Conservation (phyloP, 35 echinoderm and acorn worm species). For the Strongylocentrotus purpuratus region DNA sequence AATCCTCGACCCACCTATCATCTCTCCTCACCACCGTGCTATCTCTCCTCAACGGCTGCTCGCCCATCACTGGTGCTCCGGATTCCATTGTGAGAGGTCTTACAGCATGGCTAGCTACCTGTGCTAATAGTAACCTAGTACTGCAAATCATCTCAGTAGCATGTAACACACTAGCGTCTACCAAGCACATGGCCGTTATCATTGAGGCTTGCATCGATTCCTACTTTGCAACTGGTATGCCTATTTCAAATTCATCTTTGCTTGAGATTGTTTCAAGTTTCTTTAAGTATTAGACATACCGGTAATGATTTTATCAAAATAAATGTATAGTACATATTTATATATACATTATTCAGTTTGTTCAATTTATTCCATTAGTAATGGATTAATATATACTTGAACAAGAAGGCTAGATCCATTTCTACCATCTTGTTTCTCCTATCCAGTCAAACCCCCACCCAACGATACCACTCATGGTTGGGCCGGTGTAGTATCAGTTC, state of each 20-base stretch:
- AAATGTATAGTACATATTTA: too few species aligned
- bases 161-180: conserved; percentile 84
- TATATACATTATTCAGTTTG: too few species aligned
- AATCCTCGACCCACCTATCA: conserved; percentile 47
- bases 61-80: conserved; percentile 68
- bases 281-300: too few species aligned
- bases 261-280: too few species aligned
- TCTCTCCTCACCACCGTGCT: conserved; percentile 70
- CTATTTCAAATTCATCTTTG: too few species aligned
- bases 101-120: conserved; percentile 61
- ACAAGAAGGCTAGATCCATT: too few species aligned
- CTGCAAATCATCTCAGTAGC: conserved; percentile 76
- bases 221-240: conserved; percentile 84
- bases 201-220: conserved; percentile 84
- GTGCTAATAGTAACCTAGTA: conserved; percentile 58
- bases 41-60: conserved; percentile 88
- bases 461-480: conserved; percentile 71
- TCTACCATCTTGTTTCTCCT: conserved; percentile 35
- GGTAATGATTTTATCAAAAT: too few species aligned
- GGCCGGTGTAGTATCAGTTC: conserved; percentile 58
- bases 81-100: conserved; percentile 66
- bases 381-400: too few species aligned
- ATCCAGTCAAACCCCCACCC: conserved; percentile 6
- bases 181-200: conserved; percentile 70
- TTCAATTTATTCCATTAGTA: too few species aligned